A percentile compares a stretch with the other conserved stretches of the same genome.
Evolutionary conservation across 1,140 invertebrate genomes (phyloP).

Genomic region (Chrysomallon squamiferum): DNA sequence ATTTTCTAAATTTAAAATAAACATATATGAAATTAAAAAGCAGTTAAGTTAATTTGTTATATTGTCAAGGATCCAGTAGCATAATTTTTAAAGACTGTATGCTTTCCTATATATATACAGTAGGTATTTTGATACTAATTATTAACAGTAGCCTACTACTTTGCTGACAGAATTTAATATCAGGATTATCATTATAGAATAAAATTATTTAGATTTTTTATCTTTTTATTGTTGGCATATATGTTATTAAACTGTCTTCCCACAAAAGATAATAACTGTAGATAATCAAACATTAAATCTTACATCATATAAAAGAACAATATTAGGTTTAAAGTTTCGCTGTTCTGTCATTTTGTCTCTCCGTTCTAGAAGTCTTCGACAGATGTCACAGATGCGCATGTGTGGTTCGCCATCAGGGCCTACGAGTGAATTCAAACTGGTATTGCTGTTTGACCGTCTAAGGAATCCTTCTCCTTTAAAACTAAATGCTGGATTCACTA

Average conservation of each 20-base stretch:
- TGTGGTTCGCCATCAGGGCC: constrained; percentile 69
- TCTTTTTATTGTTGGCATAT: no score
- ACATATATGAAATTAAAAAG: constrained; percentile 5
- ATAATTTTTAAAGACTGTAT: no score
- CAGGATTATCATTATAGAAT: no score
- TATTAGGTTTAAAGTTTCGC: constrained; percentile 77
- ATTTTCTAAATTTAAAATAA: constrained; percentile 50
- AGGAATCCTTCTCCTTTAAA: constrained; percentile 55
- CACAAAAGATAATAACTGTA: no score
- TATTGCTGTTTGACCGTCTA: constrained; percentile 56
- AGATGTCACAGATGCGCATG: constrained; percentile 84
- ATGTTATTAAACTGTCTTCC: no score
- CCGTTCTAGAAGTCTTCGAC: constrained; percentile 79
- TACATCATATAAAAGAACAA: constrained; percentile 82
- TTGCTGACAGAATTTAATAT: no score
- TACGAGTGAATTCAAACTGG: constrained; percentile 59
- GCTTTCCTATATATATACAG: no score
- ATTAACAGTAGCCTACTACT: no score
- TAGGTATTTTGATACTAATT: no score
- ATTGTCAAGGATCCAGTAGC: no score
- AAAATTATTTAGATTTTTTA: no score
- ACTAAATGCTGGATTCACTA: constrained; percentile 67
- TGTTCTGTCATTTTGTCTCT: constrained; percentile 82
- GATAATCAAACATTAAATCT: constrained; percentile 6
- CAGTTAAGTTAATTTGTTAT: no score